Percentiles rank a stretch among this genome's conserved stretches.
Conservation (phyloP, 1,140 invertebrate genomes). For the Drosophila saltans region DNA sequence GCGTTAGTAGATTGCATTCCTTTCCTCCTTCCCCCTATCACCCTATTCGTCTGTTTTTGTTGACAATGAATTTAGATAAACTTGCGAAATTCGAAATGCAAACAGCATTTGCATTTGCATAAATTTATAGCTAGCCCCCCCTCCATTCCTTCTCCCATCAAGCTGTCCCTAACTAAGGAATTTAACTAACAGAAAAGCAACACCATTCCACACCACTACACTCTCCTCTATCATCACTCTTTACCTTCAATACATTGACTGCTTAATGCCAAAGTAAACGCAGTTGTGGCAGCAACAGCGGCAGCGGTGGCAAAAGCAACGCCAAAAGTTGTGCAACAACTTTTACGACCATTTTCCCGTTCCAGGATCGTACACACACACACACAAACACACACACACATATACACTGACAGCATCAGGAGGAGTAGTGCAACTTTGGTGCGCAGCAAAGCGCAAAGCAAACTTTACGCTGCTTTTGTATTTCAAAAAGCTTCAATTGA, state of each 20-base stretch:
- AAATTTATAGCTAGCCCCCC: conserved; percentile 58
- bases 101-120: conserved; percentile 79
- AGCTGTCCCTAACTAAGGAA: too few relatives aligned
- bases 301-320: neutral
- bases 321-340: conserved; percentile 69
- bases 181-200: too few relatives aligned
- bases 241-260: conserved; percentile 21
- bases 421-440: conserved; percentile 51
- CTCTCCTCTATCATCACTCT: conserved; percentile 1
- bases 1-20: neutral
- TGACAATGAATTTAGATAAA: conserved; percentile 81
- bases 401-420: neutral
- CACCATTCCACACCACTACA: neutral
- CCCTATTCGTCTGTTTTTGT: conserved; percentile 63
- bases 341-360: conserved; percentile 34
- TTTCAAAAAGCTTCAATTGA: conserved; percentile 75
- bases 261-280: conserved; percentile 73
- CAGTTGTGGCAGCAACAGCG: conserved; percentile 40
- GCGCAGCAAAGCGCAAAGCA: conserved; percentile 62
- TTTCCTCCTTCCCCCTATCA: conserved; percentile 6
- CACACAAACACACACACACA: too few relatives aligned
- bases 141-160: conserved; percentile 5
- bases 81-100: conserved; percentile 76
- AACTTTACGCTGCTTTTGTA: conserved; percentile 75
- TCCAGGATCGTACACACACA: neutral